These are phyloP conservation scores for Sycophila sp. DNA, from an alignment of 1,140 invertebrate genomes.

Conservation along the genomic window DNA sequence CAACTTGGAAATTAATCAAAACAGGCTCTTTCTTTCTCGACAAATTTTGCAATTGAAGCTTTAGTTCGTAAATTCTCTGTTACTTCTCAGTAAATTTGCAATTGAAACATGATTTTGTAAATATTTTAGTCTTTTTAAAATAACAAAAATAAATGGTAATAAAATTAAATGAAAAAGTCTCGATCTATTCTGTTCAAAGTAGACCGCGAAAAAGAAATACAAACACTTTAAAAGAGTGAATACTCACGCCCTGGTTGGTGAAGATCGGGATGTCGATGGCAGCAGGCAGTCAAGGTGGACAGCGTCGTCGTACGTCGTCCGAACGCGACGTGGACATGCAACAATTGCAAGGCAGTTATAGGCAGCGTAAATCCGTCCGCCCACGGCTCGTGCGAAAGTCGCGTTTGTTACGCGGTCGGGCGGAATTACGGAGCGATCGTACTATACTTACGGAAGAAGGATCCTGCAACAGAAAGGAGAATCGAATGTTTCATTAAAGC, in stretches of 20 bases:
- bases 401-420: constrained; percentile 37
- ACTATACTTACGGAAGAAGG: constrained; percentile 65
- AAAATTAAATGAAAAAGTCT: no score
- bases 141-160: constrained; percentile 9
- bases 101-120: no score
- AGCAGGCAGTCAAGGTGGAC: not conserved
- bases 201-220: no score
- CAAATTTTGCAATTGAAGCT: no score
- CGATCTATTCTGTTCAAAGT: no score
- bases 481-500: constrained; percentile 25
- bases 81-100: no score
- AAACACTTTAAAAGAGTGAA: no score
- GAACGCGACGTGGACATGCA: constrained; percentile 17
- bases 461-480: constrained; percentile 65
- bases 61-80: no score
- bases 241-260: constrained; percentile 52
- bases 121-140: no score
- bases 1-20: no score
- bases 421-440: not conserved
- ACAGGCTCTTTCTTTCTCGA: no score
- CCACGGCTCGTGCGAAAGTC: constrained; percentile 45
- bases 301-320: constrained; percentile 9
- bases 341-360: constrained; percentile 9
- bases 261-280: constrained; percentile 8
- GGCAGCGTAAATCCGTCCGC: constrained; percentile 46